These are phyloP conservation scores for Carlito syrichta DNA, from an alignment of 2,113 vertebrate genomes.

Conservation along the genomic window DNA sequence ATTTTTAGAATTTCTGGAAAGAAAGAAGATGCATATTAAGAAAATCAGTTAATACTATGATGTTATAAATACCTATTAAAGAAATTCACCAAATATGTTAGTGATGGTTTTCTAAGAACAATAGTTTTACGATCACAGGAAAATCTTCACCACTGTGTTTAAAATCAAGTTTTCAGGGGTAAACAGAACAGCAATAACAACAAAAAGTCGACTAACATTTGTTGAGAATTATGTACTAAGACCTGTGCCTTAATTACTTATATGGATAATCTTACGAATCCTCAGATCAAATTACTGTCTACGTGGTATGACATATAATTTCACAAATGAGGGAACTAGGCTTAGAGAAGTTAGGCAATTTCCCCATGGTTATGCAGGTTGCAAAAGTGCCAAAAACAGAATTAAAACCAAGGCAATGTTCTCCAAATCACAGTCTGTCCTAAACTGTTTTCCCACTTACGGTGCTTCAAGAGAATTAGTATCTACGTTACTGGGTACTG, in stretches of 20 bases:
- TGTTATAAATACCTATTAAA: not conserved
- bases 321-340: not conserved
- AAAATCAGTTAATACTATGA: not conserved
- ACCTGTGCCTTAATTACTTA: not conserved
- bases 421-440: not conserved
- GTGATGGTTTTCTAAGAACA: not conserved
- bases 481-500: not conserved
- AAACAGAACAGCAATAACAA: not conserved
- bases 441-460: not conserved
- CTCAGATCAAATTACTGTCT: not conserved
- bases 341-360: not conserved
- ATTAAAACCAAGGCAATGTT: not conserved
- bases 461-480: not conserved
- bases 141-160: not conserved
- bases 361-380: not conserved
- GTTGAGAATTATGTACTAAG: not conserved
- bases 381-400: not conserved
- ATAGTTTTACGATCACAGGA: not conserved
- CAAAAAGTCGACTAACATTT: not conserved
- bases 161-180: not conserved
- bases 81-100: not conserved
- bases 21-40: not conserved
- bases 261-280: not conserved
- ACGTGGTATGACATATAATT: not conserved
- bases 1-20: not conserved